Evolutionary conservation across 2,888 invertebrate species (phyloP).

Genomic region (Mythimna ferrago): DNA sequence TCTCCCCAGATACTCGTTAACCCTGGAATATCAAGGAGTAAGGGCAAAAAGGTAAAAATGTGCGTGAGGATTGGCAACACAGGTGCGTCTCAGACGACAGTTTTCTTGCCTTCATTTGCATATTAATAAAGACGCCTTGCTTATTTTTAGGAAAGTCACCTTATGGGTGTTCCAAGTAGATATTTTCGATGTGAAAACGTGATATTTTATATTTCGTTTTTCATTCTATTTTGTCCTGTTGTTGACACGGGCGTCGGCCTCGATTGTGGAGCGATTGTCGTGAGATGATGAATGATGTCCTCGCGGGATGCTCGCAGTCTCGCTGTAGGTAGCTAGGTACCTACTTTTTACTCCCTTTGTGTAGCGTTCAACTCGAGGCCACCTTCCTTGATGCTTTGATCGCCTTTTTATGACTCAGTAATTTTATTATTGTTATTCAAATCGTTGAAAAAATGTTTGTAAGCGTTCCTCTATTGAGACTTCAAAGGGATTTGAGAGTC

Average conservation of each 20-base stretch:
- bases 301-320: constrained; percentile 65
- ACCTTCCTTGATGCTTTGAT: constrained; percentile 74
- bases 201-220: constrained; percentile 49
- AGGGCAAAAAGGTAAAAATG: constrained; percentile 65
- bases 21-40: constrained; percentile 59
- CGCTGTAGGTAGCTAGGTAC: constrained; percentile 27
- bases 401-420: constrained; percentile 78
- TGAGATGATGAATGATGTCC: constrained; percentile 77
- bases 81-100: constrained; percentile 69
- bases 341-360: constrained; percentile 75
- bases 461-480: constrained; percentile 70
- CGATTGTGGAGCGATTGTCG: constrained; percentile 61
- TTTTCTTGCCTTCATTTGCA: constrained; percentile 72
- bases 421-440: constrained; percentile 78
- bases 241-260: constrained; percentile 53
- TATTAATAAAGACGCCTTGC: constrained; percentile 68
- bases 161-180: not conserved
- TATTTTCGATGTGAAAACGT: constrained; percentile 32
- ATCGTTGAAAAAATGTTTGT: constrained; percentile 72
- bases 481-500: constrained; percentile 68
- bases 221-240: constrained; percentile 51
- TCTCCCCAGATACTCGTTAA: constrained; percentile 56
- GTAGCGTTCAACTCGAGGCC: constrained; percentile 71
- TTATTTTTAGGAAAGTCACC: constrained; percentile 11
- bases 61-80: constrained; percentile 42